Conservation (phyloP, 2,113 vertebrate genomes). For the Pterocles burchelli region DNA sequence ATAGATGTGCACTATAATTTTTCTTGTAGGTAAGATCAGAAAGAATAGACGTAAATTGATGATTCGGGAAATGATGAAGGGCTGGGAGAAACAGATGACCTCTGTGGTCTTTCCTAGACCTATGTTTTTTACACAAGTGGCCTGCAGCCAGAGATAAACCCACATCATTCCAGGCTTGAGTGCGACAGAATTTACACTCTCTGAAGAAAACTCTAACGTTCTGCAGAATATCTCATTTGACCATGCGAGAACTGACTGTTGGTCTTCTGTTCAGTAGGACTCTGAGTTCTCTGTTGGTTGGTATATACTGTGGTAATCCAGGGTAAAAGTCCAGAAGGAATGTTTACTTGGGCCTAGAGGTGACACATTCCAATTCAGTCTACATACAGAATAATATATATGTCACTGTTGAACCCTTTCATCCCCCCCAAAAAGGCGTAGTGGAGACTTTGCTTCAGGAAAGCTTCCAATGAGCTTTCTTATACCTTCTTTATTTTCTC, state of each 20-base stretch:
- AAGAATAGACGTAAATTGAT: neutral
- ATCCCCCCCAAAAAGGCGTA: fast-evolving
- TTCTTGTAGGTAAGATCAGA: neutral
- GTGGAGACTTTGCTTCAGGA: neutral
- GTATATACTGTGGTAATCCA: neutral
- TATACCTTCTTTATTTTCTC: neutral
- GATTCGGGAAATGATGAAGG: neutral
- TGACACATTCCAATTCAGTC: neutral
- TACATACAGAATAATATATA: neutral
- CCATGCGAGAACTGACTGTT: neutral
- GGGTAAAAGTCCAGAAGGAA: neutral
- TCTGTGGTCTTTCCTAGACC: neutral
- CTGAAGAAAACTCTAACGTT: neutral
- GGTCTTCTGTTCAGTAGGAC: neutral
- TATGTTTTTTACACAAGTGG: neutral
- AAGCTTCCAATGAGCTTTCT: neutral
- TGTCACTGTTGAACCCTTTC: neutral
- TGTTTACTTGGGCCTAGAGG: neutral
- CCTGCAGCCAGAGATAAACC: neutral
- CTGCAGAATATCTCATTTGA: neutral
- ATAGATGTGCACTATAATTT: neutral
- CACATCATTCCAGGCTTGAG: neutral
- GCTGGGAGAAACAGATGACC: neutral
- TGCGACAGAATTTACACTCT: neutral
- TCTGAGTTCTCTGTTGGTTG: neutral